These are phyloP conservation scores for Drosophila silvestris DNA, from an alignment of 2,888 invertebrate species.

Conservation along the genomic window DNA sequence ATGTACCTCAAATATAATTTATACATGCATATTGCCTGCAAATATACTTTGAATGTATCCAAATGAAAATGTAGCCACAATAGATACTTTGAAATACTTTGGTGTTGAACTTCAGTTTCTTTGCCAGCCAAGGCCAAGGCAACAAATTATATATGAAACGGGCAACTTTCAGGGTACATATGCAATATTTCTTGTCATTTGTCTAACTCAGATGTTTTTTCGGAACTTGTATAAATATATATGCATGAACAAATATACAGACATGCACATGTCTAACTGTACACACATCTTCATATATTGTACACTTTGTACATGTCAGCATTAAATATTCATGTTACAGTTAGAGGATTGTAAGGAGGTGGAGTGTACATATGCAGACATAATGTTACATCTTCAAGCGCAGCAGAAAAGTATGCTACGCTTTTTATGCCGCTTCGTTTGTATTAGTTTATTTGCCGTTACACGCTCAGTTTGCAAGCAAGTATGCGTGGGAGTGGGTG, in stretches of 20 bases:
- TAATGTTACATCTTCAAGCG: constrained; percentile 70
- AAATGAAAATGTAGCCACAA: neutral
- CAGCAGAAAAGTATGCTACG: constrained; percentile 60
- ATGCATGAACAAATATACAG: constrained; percentile 8
- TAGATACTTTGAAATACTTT: neutral
- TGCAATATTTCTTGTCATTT: constrained; percentile 72
- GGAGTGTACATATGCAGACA: constrained; percentile 29
- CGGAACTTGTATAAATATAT: constrained; percentile 39
- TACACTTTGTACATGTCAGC: constrained; percentile 78
- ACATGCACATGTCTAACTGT: constrained; percentile 33
- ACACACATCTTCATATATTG: constrained; percentile 45
- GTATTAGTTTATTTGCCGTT: constrained; percentile 78
- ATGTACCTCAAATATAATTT: neutral
- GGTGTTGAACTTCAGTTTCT: constrained; percentile 4
- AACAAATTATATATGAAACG: constrained; percentile 37
- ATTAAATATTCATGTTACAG: constrained; percentile 78
- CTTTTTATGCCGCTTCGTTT: constrained; percentile 62
- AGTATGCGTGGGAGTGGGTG: neutral
- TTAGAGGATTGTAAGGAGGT: constrained; percentile 6
- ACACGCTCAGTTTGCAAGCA: constrained; percentile 71
- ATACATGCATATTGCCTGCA: neutral
- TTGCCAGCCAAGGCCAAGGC: constrained; percentile 6
- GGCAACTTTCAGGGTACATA: constrained; percentile 60
- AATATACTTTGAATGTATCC: neutral
- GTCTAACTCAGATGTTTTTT: constrained; percentile 50